These are phyloP conservation scores for Clepsis dumicolana DNA, from an alignment of 2,888 invertebrate species.

Conservation along the genomic window DNA sequence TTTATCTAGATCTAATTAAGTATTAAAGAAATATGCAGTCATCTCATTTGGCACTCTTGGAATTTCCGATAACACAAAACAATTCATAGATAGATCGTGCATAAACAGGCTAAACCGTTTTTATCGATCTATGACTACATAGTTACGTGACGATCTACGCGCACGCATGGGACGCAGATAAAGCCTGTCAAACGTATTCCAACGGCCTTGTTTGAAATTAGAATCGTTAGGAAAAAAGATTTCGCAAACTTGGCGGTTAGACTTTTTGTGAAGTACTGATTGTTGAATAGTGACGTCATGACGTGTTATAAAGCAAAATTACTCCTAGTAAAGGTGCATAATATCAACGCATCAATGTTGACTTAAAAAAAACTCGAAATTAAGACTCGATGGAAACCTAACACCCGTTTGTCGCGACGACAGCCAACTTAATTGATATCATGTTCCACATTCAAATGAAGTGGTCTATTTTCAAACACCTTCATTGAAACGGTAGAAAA, in stretches of 20 bases:
- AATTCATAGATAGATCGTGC: constrained; percentile 26
- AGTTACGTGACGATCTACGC: constrained; percentile 24
- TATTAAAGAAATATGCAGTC: background rate
- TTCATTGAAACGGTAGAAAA: constrained; percentile 47
- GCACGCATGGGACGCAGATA: constrained; percentile 13
- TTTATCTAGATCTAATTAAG: background rate
- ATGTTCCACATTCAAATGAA: constrained; percentile 68
- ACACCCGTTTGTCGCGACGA: constrained; percentile 63
- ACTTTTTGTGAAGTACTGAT: background rate
- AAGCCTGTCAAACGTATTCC: constrained; percentile 10
- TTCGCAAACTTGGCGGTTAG: constrained; percentile 19
- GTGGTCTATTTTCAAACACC: constrained; percentile 66
- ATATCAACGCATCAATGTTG: constrained; percentile 30
- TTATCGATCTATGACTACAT: constrained; percentile 18
- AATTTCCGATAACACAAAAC: constrained; percentile 24
- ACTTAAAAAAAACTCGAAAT: constrained; percentile 48
- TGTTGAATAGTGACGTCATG: constrained; percentile 3
- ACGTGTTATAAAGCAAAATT: background rate
- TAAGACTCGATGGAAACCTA: constrained; percentile 64
- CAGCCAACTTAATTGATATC: constrained; percentile 81
- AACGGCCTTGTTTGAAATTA: constrained; percentile 20
- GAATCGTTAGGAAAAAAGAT: constrained; percentile 21
- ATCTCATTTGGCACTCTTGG: background rate
- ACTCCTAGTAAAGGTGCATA: background rate
- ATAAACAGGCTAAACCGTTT: constrained; percentile 11